phyloP scores from a whole-genome alignment of 2,888 invertebrate genomes.

The Drosophila planitibia region DNA sequence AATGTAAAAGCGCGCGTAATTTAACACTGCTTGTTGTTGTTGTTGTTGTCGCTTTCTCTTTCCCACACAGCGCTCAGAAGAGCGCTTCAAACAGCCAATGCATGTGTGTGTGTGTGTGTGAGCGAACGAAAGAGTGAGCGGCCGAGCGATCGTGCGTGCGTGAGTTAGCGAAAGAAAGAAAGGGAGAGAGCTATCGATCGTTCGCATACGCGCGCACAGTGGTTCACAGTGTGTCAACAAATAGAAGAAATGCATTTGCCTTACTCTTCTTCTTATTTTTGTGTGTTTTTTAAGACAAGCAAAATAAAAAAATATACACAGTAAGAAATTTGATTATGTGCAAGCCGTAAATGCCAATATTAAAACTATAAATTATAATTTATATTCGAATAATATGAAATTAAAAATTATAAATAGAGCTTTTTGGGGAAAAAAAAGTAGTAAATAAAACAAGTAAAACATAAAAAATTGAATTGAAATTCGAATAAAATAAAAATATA shows the following conservation, averaged over 20 bases:
- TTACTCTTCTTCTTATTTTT: background rate
- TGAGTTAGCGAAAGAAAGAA: slow-evolving; percentile 16
- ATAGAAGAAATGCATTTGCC: background rate
- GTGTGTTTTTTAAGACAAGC: background rate
- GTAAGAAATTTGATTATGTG: background rate
- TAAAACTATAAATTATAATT: background rate
- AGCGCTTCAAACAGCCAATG: slow-evolving; percentile 30
- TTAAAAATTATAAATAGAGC: background rate
- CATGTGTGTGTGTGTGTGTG: background rate
- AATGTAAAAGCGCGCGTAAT: slow-evolving; percentile 79
- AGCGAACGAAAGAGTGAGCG: slow-evolving; percentile 8
- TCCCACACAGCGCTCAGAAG: slow-evolving; percentile 48
- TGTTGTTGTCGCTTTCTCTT: slow-evolving; percentile 74
- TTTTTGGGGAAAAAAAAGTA: background rate
- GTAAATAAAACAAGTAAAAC: too few relatives aligned
- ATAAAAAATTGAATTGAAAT: too few relatives aligned
- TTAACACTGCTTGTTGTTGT: slow-evolving; percentile 67
- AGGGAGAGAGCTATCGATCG: slow-evolving; percentile 8
- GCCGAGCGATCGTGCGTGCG: slow-evolving; percentile 10
- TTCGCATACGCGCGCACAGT: background rate
- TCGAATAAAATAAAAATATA: too few relatives aligned
- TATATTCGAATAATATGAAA: background rate
- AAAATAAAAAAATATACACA: background rate
- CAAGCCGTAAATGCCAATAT: background rate
- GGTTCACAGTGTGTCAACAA: background rate